phyloP scores from a whole-genome alignment of 2,888 invertebrate genomes.

The Ischnus inquisitorius region DNA sequence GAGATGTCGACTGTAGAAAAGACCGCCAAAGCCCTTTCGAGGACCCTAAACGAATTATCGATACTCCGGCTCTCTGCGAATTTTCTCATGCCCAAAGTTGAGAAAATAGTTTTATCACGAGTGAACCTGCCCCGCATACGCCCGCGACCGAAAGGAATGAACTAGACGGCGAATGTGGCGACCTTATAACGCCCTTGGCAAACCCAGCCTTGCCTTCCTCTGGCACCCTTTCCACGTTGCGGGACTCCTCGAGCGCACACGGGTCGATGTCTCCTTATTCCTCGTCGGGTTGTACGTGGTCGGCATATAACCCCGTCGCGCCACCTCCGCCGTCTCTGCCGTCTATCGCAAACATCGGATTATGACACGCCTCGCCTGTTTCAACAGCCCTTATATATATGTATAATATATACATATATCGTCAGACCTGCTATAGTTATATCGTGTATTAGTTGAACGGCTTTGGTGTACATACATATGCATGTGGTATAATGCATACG shows the following conservation, averaged over 20 bases:
- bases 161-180: constrained; percentile 31
- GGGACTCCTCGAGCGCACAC: constrained; percentile 52
- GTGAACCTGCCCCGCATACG: constrained; percentile 13
- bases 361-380: constrained; percentile 69
- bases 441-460: constrained; percentile 53
- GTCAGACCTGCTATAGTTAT: constrained; percentile 26
- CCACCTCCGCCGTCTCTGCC: constrained; percentile 58
- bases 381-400: constrained; percentile 52
- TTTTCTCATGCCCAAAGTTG: not conserved
- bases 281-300: constrained; percentile 64
- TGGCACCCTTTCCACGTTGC: constrained; percentile 23
- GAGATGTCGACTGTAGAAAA: too few species aligned
- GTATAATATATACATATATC: constrained; percentile 24
- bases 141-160: constrained; percentile 34
- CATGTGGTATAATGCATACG: constrained; percentile 44
- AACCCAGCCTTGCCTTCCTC: constrained; percentile 39
- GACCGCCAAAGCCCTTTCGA: too few species aligned
- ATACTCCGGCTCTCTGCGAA: not conserved
- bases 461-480: constrained; percentile 51
- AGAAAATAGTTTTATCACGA: constrained; percentile 10
- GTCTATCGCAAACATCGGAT: constrained; percentile 69
- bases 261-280: constrained; percentile 69
- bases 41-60: too few species aligned
- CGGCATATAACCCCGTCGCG: constrained; percentile 58
- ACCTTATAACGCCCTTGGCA: constrained; percentile 56